Percentiles rank a stretch among this genome's conserved stretches.
Evolutionary conservation across 2,113 vertebrate species (phyloP).

Genomic region (Cinclus cinclus): DNA sequence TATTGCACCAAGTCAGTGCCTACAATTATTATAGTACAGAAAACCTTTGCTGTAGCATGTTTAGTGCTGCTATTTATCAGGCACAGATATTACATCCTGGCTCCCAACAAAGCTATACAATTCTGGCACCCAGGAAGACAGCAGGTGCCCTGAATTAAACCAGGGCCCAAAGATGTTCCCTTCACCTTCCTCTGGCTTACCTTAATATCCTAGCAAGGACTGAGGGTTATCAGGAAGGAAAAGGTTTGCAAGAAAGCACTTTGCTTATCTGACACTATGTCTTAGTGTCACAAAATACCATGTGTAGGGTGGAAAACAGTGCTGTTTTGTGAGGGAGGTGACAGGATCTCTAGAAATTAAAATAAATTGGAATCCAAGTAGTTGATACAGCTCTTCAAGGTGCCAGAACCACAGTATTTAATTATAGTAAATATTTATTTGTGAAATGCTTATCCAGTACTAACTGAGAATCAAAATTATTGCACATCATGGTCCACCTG

Average conservation of each 20-base stretch:
- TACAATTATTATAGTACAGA: slow-evolving; percentile 71
- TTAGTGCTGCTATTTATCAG: slow-evolving; percentile 71
- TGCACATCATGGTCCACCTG: fast-evolving
- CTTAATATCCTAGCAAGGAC: neutral
- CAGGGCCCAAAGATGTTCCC: neutral
- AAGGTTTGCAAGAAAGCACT: neutral
- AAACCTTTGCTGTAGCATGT: slow-evolving; percentile 70
- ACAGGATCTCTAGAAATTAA: neutral
- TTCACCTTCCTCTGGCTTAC: neutral
- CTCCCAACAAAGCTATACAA: slow-evolving; percentile 54
- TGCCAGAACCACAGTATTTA: neutral
- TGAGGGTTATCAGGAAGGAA: neutral
- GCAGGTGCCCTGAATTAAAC: slow-evolving; percentile 58
- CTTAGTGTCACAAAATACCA: neutral
- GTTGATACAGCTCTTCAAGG: neutral
- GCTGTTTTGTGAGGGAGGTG: neutral
- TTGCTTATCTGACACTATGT: neutral
- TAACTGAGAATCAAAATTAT: neutral
- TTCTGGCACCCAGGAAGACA: slow-evolving; percentile 62
- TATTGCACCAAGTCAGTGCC: slow-evolving; percentile 63
- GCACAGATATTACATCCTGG: slow-evolving; percentile 63
- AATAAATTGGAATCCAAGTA: neutral
- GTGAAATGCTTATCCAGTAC: neutral
- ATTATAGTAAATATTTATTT: neutral
- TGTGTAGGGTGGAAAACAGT: neutral